A percentile compares a stretch with the other conserved stretches of the same genome.
Conservation (phyloP, 2,113 vertebrate genomes). For the Buteo buteo region DNA sequence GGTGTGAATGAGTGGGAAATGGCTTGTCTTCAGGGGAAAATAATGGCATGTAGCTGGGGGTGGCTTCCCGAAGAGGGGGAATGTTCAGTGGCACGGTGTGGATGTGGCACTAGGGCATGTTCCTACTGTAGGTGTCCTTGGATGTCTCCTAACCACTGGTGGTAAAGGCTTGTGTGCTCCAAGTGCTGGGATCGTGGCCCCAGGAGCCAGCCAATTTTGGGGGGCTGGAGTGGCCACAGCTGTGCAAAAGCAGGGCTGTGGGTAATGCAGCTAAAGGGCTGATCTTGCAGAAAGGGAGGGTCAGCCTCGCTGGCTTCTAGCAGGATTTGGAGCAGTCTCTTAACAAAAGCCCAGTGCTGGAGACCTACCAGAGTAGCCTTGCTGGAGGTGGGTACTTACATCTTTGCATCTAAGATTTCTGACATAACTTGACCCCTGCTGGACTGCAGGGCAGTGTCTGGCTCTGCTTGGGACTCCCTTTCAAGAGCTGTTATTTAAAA, state of each 20-base stretch:
- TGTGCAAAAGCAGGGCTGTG: background rate
- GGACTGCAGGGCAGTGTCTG: background rate
- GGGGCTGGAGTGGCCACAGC: background rate
- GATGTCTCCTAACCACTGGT: background rate
- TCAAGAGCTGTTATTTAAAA: background rate
- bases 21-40: background rate
- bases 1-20: background rate
- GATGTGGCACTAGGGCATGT: rapidly evolving
- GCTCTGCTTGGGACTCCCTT: background rate
- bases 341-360: background rate
- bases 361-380: background rate
- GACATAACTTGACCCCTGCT: background rate
- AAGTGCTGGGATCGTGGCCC: background rate
- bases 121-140: background rate
- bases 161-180: background rate
- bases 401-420: background rate
- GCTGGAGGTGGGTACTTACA: background rate
- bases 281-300: background rate
- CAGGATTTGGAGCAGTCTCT: rapidly evolving
- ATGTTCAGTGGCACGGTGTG: rapidly evolving
- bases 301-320: background rate
- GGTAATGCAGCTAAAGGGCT: background rate
- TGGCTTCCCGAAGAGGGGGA: background rate
- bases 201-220: rapidly evolving
- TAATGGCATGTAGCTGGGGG: background rate